Base-by-base conservation (phyloP, 2,797 vertebrate species). In the Chelidonichthys spinosus region DNA sequence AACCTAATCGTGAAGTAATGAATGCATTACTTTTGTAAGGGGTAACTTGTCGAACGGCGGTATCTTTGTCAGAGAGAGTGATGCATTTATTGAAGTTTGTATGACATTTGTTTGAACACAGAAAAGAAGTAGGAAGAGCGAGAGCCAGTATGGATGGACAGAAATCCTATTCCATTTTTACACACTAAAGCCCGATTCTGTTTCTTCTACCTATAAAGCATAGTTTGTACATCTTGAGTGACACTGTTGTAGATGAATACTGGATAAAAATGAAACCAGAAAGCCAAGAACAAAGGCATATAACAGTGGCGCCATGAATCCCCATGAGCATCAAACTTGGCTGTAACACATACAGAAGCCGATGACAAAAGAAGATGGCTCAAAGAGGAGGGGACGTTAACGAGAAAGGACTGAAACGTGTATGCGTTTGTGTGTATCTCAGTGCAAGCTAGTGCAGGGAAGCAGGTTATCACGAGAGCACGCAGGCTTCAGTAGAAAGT, bases 401-500 rank as follows among this genome's bases (percentile, higher is more conserved):
- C 32, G 42, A 78, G 18, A 49, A 73, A 74, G 33, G 36, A 70
- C 25, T 56, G 11, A 63, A 54, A 37, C 56, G 62, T 72, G 15
- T 67, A 6, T 37, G n/a, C 46, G 55, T 63, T 18, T 53, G 25
- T 67, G 56, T 56, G 63, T 67, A 40, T 63, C 79, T 70, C 6
- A 33, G 58, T 46, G 40, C 14, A 47, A 40, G 46, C 36, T 33
- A 54, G 56, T 56, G 63, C 69, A 54, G 35, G 42, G 61, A 36
- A 50, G 60, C 74, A 82, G 53, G 54, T 80, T 77, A 78, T 85
- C 52, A 58, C 56, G 70, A 76, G 37, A 73, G 67, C 58, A 46
- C 58, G 65, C 53, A 59, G 44, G 61, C 56, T 37, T 72, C 56
- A 58, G 82, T 72, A 74, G 73, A 87, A 87, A 81, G 77, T 78